These are phyloP conservation scores for Nothocercus julius DNA, from an alignment of 2,113 vertebrate genomes.

Conservation along the genomic window DNA sequence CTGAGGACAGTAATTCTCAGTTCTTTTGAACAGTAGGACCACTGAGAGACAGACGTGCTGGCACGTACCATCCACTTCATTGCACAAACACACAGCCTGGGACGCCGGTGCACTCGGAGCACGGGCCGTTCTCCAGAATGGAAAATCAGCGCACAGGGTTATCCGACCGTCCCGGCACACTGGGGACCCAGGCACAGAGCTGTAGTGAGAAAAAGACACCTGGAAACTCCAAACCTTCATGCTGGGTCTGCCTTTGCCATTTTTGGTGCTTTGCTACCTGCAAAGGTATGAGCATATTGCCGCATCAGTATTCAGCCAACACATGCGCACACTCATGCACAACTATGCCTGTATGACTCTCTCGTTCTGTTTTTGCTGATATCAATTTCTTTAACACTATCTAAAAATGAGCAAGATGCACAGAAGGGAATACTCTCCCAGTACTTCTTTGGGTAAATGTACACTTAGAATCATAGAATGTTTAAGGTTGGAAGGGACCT, in stretches of 20 bases:
- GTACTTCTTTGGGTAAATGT: not conserved
- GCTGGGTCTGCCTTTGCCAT: not conserved
- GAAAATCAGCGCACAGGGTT: not conserved
- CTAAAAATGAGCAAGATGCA: not conserved
- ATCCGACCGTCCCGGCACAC: not conserved
- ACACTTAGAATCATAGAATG: not conserved
- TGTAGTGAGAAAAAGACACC: not conserved
- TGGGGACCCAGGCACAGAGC: not conserved
- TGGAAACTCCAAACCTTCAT: not conserved
- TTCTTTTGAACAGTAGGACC: constrained; percentile 48
- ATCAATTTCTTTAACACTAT: not conserved
- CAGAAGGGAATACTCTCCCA: not conserved
- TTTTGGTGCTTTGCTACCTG: not conserved
- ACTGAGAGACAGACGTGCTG: constrained; percentile 1
- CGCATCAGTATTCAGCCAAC: not conserved
- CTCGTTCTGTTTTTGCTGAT: not conserved
- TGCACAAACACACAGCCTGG: constrained; percentile 33
- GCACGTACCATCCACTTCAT: constrained; percentile 51
- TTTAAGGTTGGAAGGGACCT: no score
- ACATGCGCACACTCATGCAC: rapidly evolving
- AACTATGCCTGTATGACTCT: not conserved
- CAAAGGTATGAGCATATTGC: not conserved
- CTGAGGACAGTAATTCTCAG: constrained; percentile 55
- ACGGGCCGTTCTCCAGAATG: not conserved
- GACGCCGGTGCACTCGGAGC: not conserved